Evolutionary conservation across 2,888 invertebrate genomes (phyloP), one percentile per base, ranked within the genome.

Genomic region (Patella caerulea): DNA sequence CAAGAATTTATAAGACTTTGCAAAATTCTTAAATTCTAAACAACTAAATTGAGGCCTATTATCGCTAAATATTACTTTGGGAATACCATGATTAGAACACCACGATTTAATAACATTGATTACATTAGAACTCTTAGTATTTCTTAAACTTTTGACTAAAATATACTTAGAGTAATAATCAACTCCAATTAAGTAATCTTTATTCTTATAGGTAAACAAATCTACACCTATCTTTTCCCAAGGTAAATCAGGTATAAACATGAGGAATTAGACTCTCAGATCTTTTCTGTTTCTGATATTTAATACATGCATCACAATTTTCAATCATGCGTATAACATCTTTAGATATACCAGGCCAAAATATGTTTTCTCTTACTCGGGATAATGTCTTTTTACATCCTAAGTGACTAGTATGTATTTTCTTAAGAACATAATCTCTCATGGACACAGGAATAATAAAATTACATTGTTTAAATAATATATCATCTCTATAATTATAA

Each of bases 71-170:
- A 59, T 59, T 59, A 15, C 19, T 19, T 59, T 59, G 19, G 59
- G 59, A 59, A 59, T 59, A 15, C 59, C 59, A 59, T 59, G 59
- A 9, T 9, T 59, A n/a, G 11, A 59, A 59, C 59, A 59, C 19
- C n/a, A 59, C 9, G 59, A 59, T 19, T 59, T 59, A n/a, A 59
- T 59, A 59, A 59, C 17, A 59, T n/a, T 59, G 19, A 59, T 59
- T n/a, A 59, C 59, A 59, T 19, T n/a, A 59, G n/a, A n/a, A 59
- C 59, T n/a, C 19, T 59, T n/a, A n/a, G 59, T 59, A 59, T 59
- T 59, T 59, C 59, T 59, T 59, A 11, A 59, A n/a, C 11, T 1
- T 59, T 59, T 59, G 17, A 59, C 59, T n/a, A 34, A 4, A 34
- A 59, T 4, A 59, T n/a, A 59, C n/a, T 59, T 59, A 15, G 59